Base-by-base conservation (phyloP, 2,113 vertebrate species). In the Prinia subflava region DNA sequence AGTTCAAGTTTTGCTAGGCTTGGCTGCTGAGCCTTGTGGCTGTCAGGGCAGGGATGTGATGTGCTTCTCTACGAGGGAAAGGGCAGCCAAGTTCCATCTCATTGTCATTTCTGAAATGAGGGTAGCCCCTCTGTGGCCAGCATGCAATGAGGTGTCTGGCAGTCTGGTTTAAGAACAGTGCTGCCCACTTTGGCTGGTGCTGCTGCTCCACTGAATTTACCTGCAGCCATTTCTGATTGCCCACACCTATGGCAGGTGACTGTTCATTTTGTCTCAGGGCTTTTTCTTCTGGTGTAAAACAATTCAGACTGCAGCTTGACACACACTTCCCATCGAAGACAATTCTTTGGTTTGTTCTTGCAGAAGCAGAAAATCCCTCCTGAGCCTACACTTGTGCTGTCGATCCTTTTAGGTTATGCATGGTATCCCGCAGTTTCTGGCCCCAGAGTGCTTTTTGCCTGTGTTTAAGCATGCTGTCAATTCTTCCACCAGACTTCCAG, bases 401-500 rank as follows among this genome's bases (percentile, higher is more conserved):
- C 52, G 31, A 79, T 46, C 33, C 25, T 59, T 83, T 83, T 91
- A 53, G 56, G 46, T 90, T 77, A 33, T 90, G 89, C 87, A 86
- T 96, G 93, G 64, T 73, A 56, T 78, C 86, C 79, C 49, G 2
- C 16, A 52, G 25, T 28, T 52, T 41, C 42, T 74, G 76, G 81
- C 56, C 77, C 77, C 62, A 53, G 49, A 31, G 39, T 50, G 25
- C 13, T n/a, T 35, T 21, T 33, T 7, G 33, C 42, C 55, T 35
- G 1, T 90, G 28, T 63, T 64, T 65, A 10, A 92, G 76, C 3
- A 9, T 42, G 31, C 56, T 93, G 70, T 93, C 42, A 69, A 84
- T 83, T 95, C 90, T 96, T 79, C 81, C 74, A 42, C 79, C 96
- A 99, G 99, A 97, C 99, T 99, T 92, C 99, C 99, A 84, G 99